These are phyloP conservation scores for Cantharis flavilabris DNA, from an alignment of 2,888 invertebrate species.

Conservation along the genomic window DNA sequence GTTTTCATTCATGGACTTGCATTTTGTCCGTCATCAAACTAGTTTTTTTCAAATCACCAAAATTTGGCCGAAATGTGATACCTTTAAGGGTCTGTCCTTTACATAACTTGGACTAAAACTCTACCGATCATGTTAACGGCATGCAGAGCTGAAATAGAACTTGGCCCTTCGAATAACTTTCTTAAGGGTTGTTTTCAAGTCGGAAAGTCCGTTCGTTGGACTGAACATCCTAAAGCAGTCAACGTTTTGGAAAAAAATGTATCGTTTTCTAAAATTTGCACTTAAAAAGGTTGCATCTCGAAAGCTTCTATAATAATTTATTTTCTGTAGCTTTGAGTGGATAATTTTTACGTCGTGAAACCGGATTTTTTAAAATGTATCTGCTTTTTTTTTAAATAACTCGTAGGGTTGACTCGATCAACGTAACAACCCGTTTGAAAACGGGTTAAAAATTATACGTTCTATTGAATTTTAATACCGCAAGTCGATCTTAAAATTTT, in stretches of 20 bases:
- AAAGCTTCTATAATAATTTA: background rate
- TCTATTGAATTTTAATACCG: slow-evolving; percentile 11
- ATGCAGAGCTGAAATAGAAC: background rate
- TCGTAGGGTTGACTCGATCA: background rate
- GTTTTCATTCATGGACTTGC: slow-evolving; percentile 26
- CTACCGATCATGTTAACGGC: background rate
- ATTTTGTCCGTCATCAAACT: slow-evolving; percentile 27
- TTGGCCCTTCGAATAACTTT: background rate
- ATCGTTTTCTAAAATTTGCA: background rate
- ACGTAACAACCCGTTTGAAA: slow-evolving; percentile 20
- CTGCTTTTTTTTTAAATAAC: background rate
- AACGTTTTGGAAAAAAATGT: background rate
- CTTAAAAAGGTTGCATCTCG: background rate
- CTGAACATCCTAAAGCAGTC: background rate
- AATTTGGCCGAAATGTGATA: slow-evolving; percentile 30
- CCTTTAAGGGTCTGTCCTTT: slow-evolving; percentile 6
- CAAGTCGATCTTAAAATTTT: background rate
- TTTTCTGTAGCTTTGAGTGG: background rate
- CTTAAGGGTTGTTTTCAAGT: background rate
- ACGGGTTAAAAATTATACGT: slow-evolving; percentile 28
- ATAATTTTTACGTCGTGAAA: background rate
- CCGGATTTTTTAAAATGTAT: background rate
- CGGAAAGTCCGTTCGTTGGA: background rate
- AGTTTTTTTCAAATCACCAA: slow-evolving; percentile 27
- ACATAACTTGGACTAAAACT: background rate